phyloP scores from a whole-genome alignment of 1,140 invertebrate genomes.

The Leptinotarsa defecta region DNA sequence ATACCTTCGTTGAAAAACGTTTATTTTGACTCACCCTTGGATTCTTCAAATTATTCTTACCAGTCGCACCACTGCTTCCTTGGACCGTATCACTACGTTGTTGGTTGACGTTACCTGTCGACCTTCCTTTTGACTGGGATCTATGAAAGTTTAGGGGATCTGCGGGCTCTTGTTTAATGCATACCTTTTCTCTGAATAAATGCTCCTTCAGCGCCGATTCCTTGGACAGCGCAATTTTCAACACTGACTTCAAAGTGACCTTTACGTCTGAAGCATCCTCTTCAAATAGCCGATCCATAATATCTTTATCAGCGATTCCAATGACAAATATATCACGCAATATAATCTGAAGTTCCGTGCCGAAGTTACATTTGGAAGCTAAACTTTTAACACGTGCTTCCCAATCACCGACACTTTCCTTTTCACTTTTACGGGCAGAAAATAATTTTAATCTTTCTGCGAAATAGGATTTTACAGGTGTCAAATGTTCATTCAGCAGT shows the following conservation, averaged over 20 bases:
- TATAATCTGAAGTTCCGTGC: conserved; percentile 16
- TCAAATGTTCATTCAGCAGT: conserved; percentile 6
- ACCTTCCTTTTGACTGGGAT: neutral
- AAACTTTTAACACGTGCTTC: conserved; percentile 24
- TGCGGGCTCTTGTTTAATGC: neutral
- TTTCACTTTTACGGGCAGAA: neutral
- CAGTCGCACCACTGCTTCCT: neutral
- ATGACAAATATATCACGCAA: conserved; percentile 25
- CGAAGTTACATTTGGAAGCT: conserved; percentile 23
- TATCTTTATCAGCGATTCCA: conserved; percentile 22
- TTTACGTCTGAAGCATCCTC: conserved; percentile 21
- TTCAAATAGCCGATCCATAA: conserved; percentile 27
- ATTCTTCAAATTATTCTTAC: too few relatives aligned
- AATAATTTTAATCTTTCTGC: conserved; percentile 18
- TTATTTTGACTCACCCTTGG: too few relatives aligned
- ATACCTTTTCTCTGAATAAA: neutral
- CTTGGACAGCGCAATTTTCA: conserved; percentile 27
- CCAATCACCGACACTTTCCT: conserved; percentile 6
- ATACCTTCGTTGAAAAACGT: too few relatives aligned
- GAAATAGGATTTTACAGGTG: conserved; percentile 23
- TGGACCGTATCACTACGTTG: neutral
- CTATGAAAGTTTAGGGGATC: too few relatives aligned
- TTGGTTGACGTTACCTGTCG: neutral
- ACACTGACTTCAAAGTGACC: conserved; percentile 13
- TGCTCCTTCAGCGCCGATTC: conserved; percentile 18